These are phyloP conservation scores for Ploceus nigricollis DNA, from an alignment of 2,113 vertebrate species.

Conservation along the genomic window DNA sequence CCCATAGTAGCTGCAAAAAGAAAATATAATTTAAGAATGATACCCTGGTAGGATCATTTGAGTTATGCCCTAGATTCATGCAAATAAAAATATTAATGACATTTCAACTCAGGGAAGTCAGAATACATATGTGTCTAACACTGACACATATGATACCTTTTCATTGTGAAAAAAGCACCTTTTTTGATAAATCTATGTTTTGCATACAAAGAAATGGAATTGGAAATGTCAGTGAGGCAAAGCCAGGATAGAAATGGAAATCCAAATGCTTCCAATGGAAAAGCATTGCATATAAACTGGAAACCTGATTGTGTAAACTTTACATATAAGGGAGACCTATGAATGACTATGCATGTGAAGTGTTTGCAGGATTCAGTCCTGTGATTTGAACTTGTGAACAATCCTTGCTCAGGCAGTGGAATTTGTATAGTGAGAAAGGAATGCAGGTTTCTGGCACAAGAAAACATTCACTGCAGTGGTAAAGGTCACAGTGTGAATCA, in stretches of 20 bases:
- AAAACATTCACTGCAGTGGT: background rate
- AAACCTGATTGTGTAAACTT: background rate
- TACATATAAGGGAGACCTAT: background rate
- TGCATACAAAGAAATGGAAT: background rate
- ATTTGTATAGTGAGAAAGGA: background rate
- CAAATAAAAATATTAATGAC: conserved; percentile 24
- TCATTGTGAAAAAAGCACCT: background rate
- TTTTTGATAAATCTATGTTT: background rate
- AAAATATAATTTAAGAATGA: background rate
- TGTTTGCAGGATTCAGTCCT: background rate
- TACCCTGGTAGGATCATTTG: background rate
- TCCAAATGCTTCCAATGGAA: background rate
- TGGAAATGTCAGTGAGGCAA: background rate
- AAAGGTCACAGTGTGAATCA: background rate
- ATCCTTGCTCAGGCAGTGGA: background rate
- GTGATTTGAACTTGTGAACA: background rate
- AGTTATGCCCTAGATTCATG: background rate
- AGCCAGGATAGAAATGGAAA: background rate
- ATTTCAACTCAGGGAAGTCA: background rate
- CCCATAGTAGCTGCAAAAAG: background rate
- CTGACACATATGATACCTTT: background rate
- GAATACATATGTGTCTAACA: background rate
- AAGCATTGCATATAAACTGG: background rate
- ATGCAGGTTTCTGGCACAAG: background rate
- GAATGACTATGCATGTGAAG: background rate